phyloP scores from a whole-genome alignment of 2,113 vertebrate species.

The Tricholaema leucomelas region DNA sequence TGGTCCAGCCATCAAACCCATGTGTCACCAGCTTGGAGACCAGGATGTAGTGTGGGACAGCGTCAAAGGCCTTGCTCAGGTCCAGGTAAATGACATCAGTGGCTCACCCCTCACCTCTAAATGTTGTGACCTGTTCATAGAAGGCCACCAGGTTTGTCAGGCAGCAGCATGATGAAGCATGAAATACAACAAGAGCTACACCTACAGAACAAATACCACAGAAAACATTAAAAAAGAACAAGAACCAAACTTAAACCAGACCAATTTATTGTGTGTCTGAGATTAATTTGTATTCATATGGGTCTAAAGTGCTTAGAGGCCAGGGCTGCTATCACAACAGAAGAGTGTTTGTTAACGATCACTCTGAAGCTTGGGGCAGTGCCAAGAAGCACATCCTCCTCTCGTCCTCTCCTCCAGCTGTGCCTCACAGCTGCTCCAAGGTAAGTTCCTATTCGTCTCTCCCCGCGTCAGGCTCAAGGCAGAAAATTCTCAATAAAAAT shows the following conservation, averaged over 20 bases:
- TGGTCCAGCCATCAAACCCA: no score
- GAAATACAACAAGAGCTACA: not conserved
- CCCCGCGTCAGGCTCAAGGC: not conserved
- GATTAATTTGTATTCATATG: no score
- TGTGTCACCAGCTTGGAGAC: no score
- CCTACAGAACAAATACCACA: not conserved
- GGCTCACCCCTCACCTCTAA: no score
- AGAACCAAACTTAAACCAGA: not conserved
- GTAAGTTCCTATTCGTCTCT: not conserved
- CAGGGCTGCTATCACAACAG: not conserved
- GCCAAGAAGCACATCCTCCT: not conserved
- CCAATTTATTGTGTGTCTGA: no score
- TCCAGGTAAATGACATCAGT: no score
- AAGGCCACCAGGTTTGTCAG: no score
- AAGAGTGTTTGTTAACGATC: not conserved
- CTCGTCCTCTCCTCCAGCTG: not conserved
- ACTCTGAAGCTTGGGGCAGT: accelerated
- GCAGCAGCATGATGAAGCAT: no score
- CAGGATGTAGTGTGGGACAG: no score
- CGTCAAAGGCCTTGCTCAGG: no score
- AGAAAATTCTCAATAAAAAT: not conserved
- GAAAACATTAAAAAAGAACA: not conserved
- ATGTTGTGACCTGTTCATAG: no score
- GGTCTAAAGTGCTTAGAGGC: not conserved
- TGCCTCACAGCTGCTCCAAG: not conserved